Base-by-base conservation (phyloP, 2,888 invertebrate species). In the Monopis laevigella region DNA sequence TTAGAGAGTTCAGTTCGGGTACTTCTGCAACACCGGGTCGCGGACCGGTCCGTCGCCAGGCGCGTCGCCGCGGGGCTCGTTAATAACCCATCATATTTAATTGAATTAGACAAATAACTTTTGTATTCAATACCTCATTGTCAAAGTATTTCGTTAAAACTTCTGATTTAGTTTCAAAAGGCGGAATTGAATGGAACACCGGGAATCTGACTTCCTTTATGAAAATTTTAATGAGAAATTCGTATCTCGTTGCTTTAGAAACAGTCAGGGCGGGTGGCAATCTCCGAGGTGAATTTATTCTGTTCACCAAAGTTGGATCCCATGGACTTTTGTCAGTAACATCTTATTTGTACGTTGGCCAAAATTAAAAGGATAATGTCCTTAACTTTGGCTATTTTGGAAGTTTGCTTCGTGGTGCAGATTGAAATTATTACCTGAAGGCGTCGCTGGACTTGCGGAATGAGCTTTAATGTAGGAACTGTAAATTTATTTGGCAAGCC, bases 141-240 rank as follows among this genome's bases (percentile, higher is more conserved):
- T 69, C 58, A 58, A 62, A 67, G 64, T 66, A 64, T 68, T 74
- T 65, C 61, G 59, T 65, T 62, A 61, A 64, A 73, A 72, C 66
- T 74, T 66, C 59, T 59, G 61, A 70, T 67, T 71, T 65, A 69
- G 68, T 73, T 73, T 70, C 68, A 68, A 72, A 73, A 71, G 70
- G 59, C 58, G 52, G 62, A 64, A 67, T 70, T 70, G 66, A 72
- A 69, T 63, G 56, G 60, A 60, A 55, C 55, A 61, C 59, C 61
- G 65, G 63, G 62, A 65, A 58, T 65, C 61, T 58, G 58, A 62
- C 60, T 65, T 63, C 57, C 57, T 58, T 61, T 59, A 57, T 58
- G 59, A 58, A 73, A 66, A 74, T 73, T 75, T 75, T 72, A 74
- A 77, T 75, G 72, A 77, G 72, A 72, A 73, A 60, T 73, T 73